Conservation (phyloP, 2,113 vertebrate species). For the Apus apus region DNA sequence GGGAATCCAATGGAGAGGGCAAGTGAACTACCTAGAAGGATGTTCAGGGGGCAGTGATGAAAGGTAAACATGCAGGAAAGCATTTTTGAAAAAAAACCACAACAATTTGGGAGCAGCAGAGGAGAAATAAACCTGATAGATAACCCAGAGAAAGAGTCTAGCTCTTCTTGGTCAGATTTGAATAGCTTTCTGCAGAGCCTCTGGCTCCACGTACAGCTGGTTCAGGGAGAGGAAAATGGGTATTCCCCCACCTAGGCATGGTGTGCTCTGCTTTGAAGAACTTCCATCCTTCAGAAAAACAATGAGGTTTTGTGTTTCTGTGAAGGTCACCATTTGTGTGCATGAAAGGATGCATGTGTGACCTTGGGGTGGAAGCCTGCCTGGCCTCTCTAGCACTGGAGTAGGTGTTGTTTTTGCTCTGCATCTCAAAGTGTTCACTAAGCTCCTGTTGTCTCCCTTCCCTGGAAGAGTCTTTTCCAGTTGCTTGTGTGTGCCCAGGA, state of each 20-base stretch:
- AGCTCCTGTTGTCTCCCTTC: background rate
- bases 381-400: background rate
- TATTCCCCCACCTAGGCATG: background rate
- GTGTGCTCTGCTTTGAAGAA: background rate
- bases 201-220: background rate
- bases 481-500: background rate
- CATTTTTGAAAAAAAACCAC: background rate
- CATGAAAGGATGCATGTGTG: background rate
- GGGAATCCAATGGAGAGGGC: background rate
- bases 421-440: fast-evolving
- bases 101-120: background rate
- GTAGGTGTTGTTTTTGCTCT: background rate
- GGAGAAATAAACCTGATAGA: background rate
- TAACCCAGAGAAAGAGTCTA: background rate
- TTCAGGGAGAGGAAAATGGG: background rate
- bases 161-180: background rate
- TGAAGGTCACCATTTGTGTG: background rate
- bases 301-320: background rate
- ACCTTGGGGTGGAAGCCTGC: background rate
- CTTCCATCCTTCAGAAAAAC: background rate
- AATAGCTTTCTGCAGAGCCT: background rate
- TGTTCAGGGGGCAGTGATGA: background rate
- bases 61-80: background rate
- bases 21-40: background rate
- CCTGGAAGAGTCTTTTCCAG: background rate